Percentiles rank a stretch among this genome's conserved stretches.
phyloP scores from a whole-genome alignment of 2,113 vertebrate species.

The Dipodomys merriami region DNA sequence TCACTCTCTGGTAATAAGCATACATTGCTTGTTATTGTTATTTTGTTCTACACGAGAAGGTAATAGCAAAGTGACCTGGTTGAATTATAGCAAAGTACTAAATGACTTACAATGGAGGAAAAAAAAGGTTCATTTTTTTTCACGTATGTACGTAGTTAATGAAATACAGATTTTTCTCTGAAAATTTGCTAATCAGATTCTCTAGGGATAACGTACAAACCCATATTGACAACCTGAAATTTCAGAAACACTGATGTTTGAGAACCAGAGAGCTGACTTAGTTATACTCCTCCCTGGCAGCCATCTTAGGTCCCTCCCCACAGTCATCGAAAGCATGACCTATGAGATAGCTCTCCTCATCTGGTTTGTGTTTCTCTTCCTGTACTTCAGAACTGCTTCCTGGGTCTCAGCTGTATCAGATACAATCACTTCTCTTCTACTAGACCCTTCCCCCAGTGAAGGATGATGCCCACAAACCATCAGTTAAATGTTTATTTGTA shows the following conservation, averaged over 20 bases:
- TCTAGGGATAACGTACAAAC: neutral
- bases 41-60: constrained; percentile 70
- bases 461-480: neutral
- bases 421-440: neutral
- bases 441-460: neutral
- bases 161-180: too few species aligned
- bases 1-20: too few species aligned
- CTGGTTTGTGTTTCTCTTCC: neutral
- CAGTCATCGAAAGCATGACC: neutral
- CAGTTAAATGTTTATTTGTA: neutral
- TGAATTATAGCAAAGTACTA: constrained; percentile 59
- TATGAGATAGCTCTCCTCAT: neutral
- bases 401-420: neutral
- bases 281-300: fast-evolving
- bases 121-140: neutral
- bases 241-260: neutral
- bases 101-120: constrained; percentile 61
- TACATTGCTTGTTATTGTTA: constrained; percentile 68
- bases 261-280: neutral
- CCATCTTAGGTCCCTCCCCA: neutral
- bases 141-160: too few species aligned
- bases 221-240: neutral
- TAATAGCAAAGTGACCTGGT: constrained; percentile 66
- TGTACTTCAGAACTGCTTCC: neutral
- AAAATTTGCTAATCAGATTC: neutral